Evolutionary conservation across 2,113 vertebrate species (phyloP).

Genomic region (Thunnus thynnus): DNA sequence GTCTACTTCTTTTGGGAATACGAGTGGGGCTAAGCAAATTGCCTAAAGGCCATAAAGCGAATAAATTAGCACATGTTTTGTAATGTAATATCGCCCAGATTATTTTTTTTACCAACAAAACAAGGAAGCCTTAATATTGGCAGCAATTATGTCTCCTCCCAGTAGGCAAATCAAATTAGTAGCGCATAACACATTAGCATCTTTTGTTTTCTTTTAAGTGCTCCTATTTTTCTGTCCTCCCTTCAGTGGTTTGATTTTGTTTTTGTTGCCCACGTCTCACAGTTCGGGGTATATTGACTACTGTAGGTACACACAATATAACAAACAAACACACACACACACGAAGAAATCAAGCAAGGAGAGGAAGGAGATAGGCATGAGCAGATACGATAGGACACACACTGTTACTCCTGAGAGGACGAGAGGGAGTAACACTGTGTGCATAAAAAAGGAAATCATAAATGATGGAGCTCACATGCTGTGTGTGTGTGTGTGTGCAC

Average conservation of each 20-base stretch:
- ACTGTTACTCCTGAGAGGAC: neutral
- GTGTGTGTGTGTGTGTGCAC: conserved; percentile 19
- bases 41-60: too few relatives aligned
- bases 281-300: conserved; percentile 11
- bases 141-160: too few relatives aligned
- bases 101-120: neutral
- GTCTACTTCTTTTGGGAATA: too few relatives aligned
- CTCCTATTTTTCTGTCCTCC: neutral
- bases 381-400: neutral
- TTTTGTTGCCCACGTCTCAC: conserved; percentile 12
- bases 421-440: conserved; percentile 33
- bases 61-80: too few relatives aligned
- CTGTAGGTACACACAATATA: neutral
- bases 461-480: conserved; percentile 27
- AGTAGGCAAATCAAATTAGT: too few relatives aligned
- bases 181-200: too few relatives aligned
- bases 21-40: too few relatives aligned
- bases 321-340: neutral
- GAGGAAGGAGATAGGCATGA: neutral
- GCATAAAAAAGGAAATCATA: conserved; percentile 33
- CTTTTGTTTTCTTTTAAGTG: neutral
- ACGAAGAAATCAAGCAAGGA: neutral
- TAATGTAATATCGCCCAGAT: neutral
- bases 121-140: too few relatives aligned
- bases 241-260: conserved; percentile 7